Conservation (phyloP, 1,140 invertebrate species). For the Scaptomyza graminum region DNA sequence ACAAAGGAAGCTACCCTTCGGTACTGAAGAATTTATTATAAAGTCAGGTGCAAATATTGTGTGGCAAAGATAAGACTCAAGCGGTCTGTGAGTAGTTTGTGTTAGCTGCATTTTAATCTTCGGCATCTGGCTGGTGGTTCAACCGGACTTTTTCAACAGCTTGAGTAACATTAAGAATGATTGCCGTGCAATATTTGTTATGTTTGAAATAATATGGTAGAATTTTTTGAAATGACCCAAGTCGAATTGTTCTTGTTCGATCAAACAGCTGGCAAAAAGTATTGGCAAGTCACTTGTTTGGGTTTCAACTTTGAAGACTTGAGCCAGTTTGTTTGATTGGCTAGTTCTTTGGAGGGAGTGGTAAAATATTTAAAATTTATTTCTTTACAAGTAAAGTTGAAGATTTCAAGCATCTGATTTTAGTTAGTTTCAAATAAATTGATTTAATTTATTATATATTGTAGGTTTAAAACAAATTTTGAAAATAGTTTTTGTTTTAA, state of each 20-base stretch:
- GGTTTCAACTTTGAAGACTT: background rate
- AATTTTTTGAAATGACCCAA: no score
- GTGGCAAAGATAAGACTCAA: slow-evolving; percentile 2
- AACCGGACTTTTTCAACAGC: background rate
- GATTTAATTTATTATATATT: no score
- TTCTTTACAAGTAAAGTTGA: background rate
- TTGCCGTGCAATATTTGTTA: no score
- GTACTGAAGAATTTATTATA: slow-evolving; percentile 1
- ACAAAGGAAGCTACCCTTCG: background rate
- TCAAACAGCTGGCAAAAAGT: no score
- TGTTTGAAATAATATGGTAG: no score
- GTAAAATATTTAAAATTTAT: background rate
- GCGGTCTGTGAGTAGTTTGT: background rate
- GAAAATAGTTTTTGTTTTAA: background rate
- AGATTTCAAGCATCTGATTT: background rate
- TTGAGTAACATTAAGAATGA: background rate
- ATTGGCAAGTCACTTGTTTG: background rate
- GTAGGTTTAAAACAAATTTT: background rate
- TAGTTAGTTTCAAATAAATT: background rate
- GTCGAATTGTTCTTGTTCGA: no score
- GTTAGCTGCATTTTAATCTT: background rate
- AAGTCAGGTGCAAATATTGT: slow-evolving; percentile 1
- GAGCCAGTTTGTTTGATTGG: slow-evolving; percentile 1
- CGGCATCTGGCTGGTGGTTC: background rate
- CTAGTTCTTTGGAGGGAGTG: background rate